These are phyloP conservation scores for Malurus alboscapulatus DNA, from an alignment of 2,113 vertebrate species.

Conservation along the genomic window DNA sequence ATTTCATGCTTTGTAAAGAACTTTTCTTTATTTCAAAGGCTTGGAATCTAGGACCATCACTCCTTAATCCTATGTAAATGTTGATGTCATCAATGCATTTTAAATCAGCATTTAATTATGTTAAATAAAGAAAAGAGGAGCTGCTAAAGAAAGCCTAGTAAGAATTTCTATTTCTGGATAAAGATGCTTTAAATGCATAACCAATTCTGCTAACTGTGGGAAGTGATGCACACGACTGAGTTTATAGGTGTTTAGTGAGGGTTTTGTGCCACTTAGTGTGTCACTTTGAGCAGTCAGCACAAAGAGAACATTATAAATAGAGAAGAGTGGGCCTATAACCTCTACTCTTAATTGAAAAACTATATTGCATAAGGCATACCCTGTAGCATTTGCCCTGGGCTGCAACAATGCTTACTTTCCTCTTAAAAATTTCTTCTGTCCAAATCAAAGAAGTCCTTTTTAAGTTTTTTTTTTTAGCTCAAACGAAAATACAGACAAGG, in stretches of 20 bases:
- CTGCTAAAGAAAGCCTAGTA: slow-evolving; percentile 2
- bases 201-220: neutral
- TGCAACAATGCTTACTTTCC: neutral
- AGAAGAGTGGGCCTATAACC: neutral
- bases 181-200: slow-evolving; percentile 2
- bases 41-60: neutral
- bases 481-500: neutral
- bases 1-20: neutral
- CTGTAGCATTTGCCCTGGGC: neutral
- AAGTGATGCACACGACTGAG: neutral
- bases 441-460: neutral
- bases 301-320: neutral
- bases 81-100: neutral
- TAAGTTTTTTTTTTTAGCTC: neutral
- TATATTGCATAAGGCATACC: neutral
- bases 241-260: slow-evolving; percentile 16
- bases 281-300: neutral
- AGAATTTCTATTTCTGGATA: slow-evolving; percentile 20
- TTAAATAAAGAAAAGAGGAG: slow-evolving; percentile 33
- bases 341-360: neutral
- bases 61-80: neutral
- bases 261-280: neutral
- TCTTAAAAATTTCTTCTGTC: neutral
- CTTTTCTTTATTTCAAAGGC: neutral
- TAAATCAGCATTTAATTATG: slow-evolving; percentile 25